Evolutionary conservation across 1,140 invertebrate genomes (phyloP), one percentile per base, ranked within the genome.

Genomic region (Philaenus spumarius): DNA sequence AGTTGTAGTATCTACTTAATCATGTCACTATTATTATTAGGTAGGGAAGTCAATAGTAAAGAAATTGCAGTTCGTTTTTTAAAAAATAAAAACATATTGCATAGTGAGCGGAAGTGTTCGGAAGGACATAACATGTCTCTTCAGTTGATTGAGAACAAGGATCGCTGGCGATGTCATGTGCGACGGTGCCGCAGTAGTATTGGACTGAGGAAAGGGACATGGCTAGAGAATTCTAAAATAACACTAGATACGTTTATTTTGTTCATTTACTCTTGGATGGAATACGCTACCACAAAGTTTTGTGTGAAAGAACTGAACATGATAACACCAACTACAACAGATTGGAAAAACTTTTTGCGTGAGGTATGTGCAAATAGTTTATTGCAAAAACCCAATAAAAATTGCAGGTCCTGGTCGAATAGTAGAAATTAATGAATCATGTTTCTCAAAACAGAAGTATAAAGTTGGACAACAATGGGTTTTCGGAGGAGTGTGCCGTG

Each of bases 11-110:
- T 50, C 6, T 56, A 37, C 12, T 59, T 54, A 45, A 63, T 39
- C 24, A 42, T 22, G 12, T 57, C 62, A 65, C 64, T 42, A 59
- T 66, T 51, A 59, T 60, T 22, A 20, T 17, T 58, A 58, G 26
- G 4, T 17, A 2, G 4, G 12, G 12, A 40, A 40, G 14, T 40
- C 14, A 40, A 40, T 17, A 17, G 14, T 40, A 40, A 40, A 40
- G 17, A 40, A 61, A 60, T 2, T 34, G 5, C 12, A 19, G 39
- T 58, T 39, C 11, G 37, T 14, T 56, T n/a, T 30, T 14, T 40
- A 14, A 2, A 17, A 40, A 40, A 40, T 40, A 40, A 40, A 40
- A 3, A 40, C 12, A 40, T 40, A n/a, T 40, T 17, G 14, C 39
- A 17, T 17, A n/a, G 14, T 40, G 17, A 40, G 12, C 4, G 39